Evolutionary conservation across 2,113 vertebrate genomes (phyloP).

Genomic region (Vanacampus margaritifer): DNA sequence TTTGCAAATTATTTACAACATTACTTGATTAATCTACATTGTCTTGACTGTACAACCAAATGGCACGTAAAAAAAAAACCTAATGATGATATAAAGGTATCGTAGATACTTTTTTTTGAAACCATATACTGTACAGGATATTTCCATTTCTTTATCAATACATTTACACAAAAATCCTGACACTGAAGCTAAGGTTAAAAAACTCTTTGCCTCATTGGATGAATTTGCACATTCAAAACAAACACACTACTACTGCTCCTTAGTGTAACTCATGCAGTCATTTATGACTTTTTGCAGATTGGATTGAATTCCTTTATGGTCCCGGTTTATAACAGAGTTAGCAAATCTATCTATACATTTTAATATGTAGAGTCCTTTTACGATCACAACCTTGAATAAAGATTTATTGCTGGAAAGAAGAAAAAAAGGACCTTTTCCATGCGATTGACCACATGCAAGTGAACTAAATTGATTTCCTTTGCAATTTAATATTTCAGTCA

Average conservation of each 20-base stretch:
- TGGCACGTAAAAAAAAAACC: conserved; percentile 9
- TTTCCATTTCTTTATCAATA: neutral
- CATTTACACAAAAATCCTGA: too few relatives aligned
- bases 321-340: conserved; percentile 59
- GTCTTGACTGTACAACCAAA: conserved; percentile 1
- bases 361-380: conserved; percentile 59
- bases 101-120: neutral
- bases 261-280: conserved; percentile 62
- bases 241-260: conserved; percentile 32
- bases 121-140: neutral
- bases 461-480: conserved; percentile 37
- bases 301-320: conserved; percentile 50
- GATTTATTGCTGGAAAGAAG: conserved; percentile 51
- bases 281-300: conserved; percentile 43
- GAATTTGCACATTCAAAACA: neutral
- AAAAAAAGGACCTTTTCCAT: conserved; percentile 21
- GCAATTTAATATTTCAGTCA: conserved; percentile 14
- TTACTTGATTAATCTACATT: neutral
- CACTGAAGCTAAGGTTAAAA: neutral
- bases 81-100: conserved; percentile 38
- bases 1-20: neutral
- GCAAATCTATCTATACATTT: conserved; percentile 62
- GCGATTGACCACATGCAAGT: conserved; percentile 41
- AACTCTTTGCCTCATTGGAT: neutral
- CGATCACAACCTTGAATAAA: conserved; percentile 62